Percentiles rank a stretch among this genome's conserved stretches.
These are phyloP conservation scores for Cantharis rufa DNA, from an alignment of 2,888 invertebrate genomes.

Conservation along the genomic window DNA sequence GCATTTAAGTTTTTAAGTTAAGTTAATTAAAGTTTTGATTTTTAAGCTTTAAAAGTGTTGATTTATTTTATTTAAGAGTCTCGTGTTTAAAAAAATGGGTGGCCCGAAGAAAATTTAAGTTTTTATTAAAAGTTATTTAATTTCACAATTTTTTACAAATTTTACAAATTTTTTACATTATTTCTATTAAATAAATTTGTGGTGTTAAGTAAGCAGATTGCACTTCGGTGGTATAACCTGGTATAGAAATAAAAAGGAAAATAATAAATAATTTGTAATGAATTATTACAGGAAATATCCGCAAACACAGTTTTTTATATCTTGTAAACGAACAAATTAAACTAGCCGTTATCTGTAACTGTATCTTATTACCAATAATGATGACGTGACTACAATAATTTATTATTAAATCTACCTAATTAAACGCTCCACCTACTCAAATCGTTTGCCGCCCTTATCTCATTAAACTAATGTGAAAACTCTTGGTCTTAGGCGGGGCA, in stretches of 20 bases:
- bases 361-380: conserved; percentile 21
- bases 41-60: no score
- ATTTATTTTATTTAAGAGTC: no score
- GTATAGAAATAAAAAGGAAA: background rate
- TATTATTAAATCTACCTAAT: conserved; percentile 50
- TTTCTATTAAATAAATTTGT: no score
- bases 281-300: background rate
- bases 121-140: no score
- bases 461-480: conserved; percentile 51
- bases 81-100: no score
- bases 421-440: conserved; percentile 53
- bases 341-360: conserved; percentile 11
- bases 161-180: no score
- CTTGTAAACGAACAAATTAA: conserved; percentile 25
- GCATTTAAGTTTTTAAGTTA: no score
- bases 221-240: no score
- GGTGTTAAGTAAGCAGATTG: no score
- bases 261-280: background rate
- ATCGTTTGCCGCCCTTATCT: conserved; percentile 44
- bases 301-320: background rate
- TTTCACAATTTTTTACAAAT: no score
- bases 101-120: no score
- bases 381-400: conserved; percentile 38
- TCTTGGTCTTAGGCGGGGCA: conserved; percentile 49
- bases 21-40: no score